Evolutionary conservation across 1,140 invertebrate species (phyloP).

Genomic region (honey bee (Apis mellifera)): DNA sequence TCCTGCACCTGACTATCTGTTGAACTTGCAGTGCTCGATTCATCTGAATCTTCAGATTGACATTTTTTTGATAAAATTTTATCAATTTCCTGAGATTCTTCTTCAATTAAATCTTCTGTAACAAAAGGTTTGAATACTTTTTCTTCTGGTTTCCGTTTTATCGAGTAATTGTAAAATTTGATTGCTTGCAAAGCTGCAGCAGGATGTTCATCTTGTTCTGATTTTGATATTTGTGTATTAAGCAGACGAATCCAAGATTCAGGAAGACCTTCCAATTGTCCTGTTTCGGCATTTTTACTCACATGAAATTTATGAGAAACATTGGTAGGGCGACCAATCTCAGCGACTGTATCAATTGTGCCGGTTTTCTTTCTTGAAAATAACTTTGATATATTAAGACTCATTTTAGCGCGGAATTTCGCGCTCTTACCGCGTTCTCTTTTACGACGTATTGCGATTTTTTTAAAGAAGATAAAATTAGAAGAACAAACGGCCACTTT

Average conservation of each 20-base stretch:
- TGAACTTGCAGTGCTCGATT: slow-evolving; percentile 72
- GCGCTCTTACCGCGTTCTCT: slow-evolving; percentile 9
- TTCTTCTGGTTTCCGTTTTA: slow-evolving; percentile 87
- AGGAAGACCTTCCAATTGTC: slow-evolving; percentile 90
- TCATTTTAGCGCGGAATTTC: slow-evolving; percentile 71
- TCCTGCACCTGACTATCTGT: slow-evolving; percentile 67
- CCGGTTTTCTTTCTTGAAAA: slow-evolving; percentile 76
- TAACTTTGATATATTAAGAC: slow-evolving; percentile 76
- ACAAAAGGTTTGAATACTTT: slow-evolving; percentile 88
- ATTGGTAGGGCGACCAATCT: slow-evolving; percentile 89
- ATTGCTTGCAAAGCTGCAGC: slow-evolving; percentile 94
- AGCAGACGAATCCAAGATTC: slow-evolving; percentile 90
- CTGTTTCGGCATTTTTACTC: slow-evolving; percentile 88
- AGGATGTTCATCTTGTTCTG: slow-evolving; percentile 95
- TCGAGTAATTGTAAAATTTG: slow-evolving; percentile 94
- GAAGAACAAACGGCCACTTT: neutral
- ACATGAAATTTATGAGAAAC: slow-evolving; percentile 92
- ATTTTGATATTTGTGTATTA: slow-evolving; percentile 92
- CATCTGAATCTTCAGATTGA: slow-evolving; percentile 77
- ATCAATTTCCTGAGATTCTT: slow-evolving; percentile 90
- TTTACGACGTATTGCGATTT: neutral
- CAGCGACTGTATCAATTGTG: slow-evolving; percentile 75
- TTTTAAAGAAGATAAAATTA: neutral
- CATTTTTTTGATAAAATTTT: slow-evolving; percentile 86
- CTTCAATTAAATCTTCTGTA: slow-evolving; percentile 88